These are phyloP conservation scores for Panthera leo DNA, from an alignment of 2,113 vertebrate species.

Conservation along the genomic window DNA sequence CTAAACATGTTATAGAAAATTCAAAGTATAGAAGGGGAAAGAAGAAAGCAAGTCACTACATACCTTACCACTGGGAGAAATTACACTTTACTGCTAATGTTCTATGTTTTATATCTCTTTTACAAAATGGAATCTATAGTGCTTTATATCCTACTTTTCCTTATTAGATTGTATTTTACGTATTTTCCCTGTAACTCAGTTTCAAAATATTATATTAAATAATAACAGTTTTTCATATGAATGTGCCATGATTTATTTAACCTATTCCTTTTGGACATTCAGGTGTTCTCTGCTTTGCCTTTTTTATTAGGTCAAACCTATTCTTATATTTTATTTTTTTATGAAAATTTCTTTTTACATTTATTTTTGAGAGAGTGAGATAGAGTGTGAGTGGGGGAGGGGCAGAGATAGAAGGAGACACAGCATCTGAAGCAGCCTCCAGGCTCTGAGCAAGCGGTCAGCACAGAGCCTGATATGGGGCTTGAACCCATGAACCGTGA, in stretches of 20 bases:
- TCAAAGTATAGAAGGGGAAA: neutral
- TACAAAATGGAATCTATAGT: neutral
- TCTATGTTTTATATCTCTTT: neutral
- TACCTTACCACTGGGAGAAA: neutral
- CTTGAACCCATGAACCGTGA: too few species aligned
- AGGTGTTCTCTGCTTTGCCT: neutral
- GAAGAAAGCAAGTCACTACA: neutral
- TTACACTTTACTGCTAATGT: neutral
- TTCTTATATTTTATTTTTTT: conserved; percentile 17
- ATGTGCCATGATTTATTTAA: neutral
- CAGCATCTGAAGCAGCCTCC: too few species aligned
- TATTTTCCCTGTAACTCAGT: neutral
- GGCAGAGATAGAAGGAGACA: too few species aligned
- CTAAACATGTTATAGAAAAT: neutral
- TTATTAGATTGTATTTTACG: neutral
- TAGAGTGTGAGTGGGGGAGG: too few species aligned
- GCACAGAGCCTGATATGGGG: too few species aligned
- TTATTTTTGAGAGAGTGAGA: too few species aligned
- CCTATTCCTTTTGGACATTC: neutral
- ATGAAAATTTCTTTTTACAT: neutral
- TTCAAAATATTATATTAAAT: conserved; percentile 16
- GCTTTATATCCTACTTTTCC: neutral
- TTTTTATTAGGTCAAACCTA: neutral
- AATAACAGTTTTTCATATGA: neutral
- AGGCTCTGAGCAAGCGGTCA: too few species aligned